A percentile compares a stretch with the other conserved stretches of the same genome.
These are phyloP conservation scores for Tholera decimalis DNA, from an alignment of 2,888 invertebrate genomes.

Conservation along the genomic window DNA sequence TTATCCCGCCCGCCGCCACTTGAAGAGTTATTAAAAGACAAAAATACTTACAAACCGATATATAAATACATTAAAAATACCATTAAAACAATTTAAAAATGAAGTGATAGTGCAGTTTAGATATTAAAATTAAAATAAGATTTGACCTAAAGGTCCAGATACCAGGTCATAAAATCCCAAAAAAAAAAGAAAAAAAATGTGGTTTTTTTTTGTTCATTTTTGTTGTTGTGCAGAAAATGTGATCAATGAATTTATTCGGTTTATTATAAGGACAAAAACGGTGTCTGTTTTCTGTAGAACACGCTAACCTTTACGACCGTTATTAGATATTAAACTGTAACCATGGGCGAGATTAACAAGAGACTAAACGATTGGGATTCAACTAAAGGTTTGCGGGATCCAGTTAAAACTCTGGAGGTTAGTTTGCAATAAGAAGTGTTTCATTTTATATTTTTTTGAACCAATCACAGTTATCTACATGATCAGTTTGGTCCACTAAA, in stretches of 20 bases:
- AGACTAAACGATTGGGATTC: conserved; percentile 84
- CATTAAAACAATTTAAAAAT: too few species aligned
- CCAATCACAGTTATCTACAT: not conserved
- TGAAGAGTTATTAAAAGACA: too few species aligned
- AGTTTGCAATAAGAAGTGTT: conserved; percentile 50
- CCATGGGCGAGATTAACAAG: conserved; percentile 85
- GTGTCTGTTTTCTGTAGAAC: not conserved
- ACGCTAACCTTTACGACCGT: not conserved
- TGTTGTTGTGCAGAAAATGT: not conserved
- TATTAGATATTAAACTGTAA: conserved; percentile 3
- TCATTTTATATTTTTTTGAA: not conserved
- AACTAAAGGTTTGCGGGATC: conserved; percentile 83
- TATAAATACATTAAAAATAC: too few species aligned
- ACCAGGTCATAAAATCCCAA: too few species aligned
- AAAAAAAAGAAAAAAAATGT: too few species aligned
- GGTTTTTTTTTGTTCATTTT: too few species aligned
- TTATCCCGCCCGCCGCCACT: too few species aligned
- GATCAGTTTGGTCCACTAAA: not conserved
- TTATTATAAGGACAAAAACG: not conserved
- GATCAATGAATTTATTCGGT: not conserved
- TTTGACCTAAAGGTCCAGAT: too few species aligned
- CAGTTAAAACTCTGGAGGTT: conserved; percentile 88
- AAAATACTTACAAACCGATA: too few species aligned
- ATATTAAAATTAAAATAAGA: too few species aligned
- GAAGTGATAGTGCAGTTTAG: too few species aligned